Conservation (phyloP, 2,113 vertebrate genomes). For the Burhinus oedicnemus region DNA sequence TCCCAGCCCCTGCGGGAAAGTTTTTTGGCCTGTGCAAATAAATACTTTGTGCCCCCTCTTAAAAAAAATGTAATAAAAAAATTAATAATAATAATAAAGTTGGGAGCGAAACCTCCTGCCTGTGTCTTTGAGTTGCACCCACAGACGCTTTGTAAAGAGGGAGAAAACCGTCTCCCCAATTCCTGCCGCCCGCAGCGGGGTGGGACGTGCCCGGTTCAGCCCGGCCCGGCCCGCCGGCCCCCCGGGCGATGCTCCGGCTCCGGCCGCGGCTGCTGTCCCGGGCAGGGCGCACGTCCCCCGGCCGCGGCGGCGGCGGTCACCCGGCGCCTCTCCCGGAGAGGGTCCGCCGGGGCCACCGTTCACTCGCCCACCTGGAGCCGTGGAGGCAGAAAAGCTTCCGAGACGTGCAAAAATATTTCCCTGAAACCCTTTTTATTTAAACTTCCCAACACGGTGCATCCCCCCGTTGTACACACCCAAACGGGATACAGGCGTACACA, state of each 20-base stretch:
- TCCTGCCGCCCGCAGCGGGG: not conserved
- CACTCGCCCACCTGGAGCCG: not conserved
- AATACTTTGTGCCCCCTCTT: not conserved
- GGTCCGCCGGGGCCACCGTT: not conserved
- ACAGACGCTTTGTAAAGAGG: not conserved
- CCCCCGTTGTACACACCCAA: too few species aligned
- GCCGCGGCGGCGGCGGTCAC: not conserved
- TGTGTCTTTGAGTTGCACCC: not conserved
- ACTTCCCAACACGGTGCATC: too few species aligned
- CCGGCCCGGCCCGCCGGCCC: not conserved
- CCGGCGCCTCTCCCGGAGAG: not conserved
- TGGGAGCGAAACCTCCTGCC: not conserved
- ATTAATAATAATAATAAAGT: too few species aligned
- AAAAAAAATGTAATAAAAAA: not conserved
- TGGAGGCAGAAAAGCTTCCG: not conserved
- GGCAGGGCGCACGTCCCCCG: not conserved
- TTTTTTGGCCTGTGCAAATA: not conserved
- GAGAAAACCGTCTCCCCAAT: not conserved
- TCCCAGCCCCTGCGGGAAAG: not conserved
- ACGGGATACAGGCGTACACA: too few species aligned
- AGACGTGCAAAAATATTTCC: not conserved
- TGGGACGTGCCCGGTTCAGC: not conserved
- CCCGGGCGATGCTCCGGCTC: not conserved
- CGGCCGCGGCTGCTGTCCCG: not conserved
- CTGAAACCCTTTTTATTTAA: not conserved